A percentile compares a stretch with the other conserved stretches of the same genome.
These are phyloP conservation scores for Proisotoma minuta DNA, from an alignment of 2,888 invertebrate genomes.

Conservation along the genomic window DNA sequence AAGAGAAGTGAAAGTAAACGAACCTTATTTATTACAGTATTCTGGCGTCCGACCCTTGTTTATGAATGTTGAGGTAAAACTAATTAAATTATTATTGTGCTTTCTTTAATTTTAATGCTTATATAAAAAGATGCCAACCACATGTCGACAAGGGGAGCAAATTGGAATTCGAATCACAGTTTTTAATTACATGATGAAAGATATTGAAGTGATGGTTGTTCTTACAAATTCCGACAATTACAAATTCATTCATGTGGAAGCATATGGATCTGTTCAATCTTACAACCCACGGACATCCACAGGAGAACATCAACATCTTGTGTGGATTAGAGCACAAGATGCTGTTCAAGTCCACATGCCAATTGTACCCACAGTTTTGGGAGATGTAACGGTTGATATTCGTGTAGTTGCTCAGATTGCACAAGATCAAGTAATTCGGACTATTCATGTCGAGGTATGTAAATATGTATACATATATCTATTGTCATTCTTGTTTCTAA, in stretches of 20 bases:
- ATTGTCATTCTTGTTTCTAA: background rate
- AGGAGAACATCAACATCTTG: slow-evolving; percentile 92
- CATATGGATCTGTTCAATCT: slow-evolving; percentile 68
- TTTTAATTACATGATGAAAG: slow-evolving; percentile 85
- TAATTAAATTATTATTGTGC: too few relatives aligned
- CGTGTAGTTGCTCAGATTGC: slow-evolving; percentile 71
- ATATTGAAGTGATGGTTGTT: slow-evolving; percentile 82
- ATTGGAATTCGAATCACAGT: slow-evolving; percentile 86
- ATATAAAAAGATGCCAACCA: too few relatives aligned
- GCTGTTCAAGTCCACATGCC: slow-evolving; percentile 81
- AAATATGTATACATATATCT: background rate
- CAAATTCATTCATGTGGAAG: slow-evolving; percentile 86
- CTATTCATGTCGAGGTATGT: slow-evolving; percentile 61
- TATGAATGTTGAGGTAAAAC: slow-evolving; percentile 92
- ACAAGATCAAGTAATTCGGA: slow-evolving; percentile 63
- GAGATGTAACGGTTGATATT: slow-evolving; percentile 67
- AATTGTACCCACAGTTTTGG: slow-evolving; percentile 75
- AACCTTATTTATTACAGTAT: slow-evolving; percentile 58
- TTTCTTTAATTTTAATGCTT: too few relatives aligned
- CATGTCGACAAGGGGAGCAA: slow-evolving; percentile 81
- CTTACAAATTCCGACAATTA: slow-evolving; percentile 77
- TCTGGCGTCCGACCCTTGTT: slow-evolving; percentile 88
- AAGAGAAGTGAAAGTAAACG: too few relatives aligned
- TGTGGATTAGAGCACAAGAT: slow-evolving; percentile 68
- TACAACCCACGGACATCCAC: slow-evolving; percentile 85